Base-by-base conservation (phyloP, 1,140 invertebrate species). In the Drosophila erecta region DNA sequence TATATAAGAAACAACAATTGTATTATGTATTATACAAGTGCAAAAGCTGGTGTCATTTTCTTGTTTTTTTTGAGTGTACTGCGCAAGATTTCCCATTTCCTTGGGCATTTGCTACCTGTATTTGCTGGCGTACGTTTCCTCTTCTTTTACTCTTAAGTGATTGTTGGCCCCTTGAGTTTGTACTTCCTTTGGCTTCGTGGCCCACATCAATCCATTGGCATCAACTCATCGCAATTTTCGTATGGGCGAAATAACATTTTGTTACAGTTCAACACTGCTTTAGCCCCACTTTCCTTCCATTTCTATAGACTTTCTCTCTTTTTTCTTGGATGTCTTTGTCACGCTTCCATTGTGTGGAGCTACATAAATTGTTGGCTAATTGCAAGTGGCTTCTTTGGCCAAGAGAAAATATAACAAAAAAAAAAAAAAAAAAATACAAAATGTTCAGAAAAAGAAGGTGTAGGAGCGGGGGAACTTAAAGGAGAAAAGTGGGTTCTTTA, bases 291-390 rank as follows among this genome's bases (percentile, higher is more conserved):
- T 43, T 61, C 41, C 0, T 12, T 43, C 7, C 47, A 4, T 2
- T 46, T 53, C 20, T 30, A 11, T 33, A 2, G 12, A 14, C 46
- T 7, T 22, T 15, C 10, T 5, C 41, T 8, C n/a, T 43, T 15
- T 20, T 20, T 44, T 44, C 50, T 27, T n/a, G 11, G 3, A 37
- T 50, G 14, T 38, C 53, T 40, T 35, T 74, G 66, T 41, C 41
- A 37, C 47, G 57, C 57, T 76, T 43, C 76, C 64, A 59, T 84
- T 84, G 55, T 76, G 38, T 44, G 17, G 49, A 49, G 43, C 61
- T 76, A 84, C 80, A 84, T 84, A 84, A 84, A 83, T 79, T 84
- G 80, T 56, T 84, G 61, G 80, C 80, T 84, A 84, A 84, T 84
- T 84, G 80, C 80, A 79, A 84, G 80, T 81, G 73, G 66, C 67